phyloP scores from a whole-genome alignment of 2,888 invertebrate species.

The Metellina segmentata region DNA sequence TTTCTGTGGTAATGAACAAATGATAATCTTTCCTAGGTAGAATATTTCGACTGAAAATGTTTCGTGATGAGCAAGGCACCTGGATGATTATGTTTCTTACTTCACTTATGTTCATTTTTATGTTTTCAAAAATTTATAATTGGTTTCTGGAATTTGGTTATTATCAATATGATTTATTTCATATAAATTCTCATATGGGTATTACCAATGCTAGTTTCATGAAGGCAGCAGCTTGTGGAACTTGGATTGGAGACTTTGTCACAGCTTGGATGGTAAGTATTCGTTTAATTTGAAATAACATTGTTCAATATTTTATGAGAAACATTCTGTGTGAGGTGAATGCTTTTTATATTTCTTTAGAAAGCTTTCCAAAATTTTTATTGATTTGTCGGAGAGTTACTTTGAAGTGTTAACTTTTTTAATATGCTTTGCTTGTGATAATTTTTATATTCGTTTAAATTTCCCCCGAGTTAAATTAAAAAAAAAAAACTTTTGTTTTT shows the following conservation, averaged over 20 bases:
- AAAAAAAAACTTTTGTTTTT: too few relatives aligned
- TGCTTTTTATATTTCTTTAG: background rate
- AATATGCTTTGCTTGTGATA: too few relatives aligned
- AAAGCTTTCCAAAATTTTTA: background rate
- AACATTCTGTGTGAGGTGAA: background rate
- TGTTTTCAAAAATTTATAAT: conserved; percentile 83
- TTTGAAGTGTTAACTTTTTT: too few relatives aligned
- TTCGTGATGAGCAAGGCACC: conserved; percentile 82
- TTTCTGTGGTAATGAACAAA: background rate
- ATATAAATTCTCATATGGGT: conserved; percentile 82
- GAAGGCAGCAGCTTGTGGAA: conserved; percentile 83
- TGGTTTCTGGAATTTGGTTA: conserved; percentile 81
- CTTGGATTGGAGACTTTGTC: conserved; percentile 83
- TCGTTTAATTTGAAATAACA: background rate
- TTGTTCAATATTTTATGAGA: background rate
- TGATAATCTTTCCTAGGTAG: conserved; percentile 79
- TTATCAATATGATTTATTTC: conserved; percentile 80
- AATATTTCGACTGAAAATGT: conserved; percentile 82
- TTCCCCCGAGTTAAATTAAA: too few relatives aligned
- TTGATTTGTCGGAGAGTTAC: too few relatives aligned
- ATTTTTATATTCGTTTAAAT: too few relatives aligned
- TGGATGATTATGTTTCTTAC: conserved; percentile 83
- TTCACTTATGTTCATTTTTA: conserved; percentile 82
- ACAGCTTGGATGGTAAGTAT: conserved; percentile 82
- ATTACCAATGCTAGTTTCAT: conserved; percentile 82